Percentiles rank a stretch among this genome's conserved stretches.
phyloP scores from a whole-genome alignment of 2,113 vertebrate genomes.

The Marmota monax region DNA sequence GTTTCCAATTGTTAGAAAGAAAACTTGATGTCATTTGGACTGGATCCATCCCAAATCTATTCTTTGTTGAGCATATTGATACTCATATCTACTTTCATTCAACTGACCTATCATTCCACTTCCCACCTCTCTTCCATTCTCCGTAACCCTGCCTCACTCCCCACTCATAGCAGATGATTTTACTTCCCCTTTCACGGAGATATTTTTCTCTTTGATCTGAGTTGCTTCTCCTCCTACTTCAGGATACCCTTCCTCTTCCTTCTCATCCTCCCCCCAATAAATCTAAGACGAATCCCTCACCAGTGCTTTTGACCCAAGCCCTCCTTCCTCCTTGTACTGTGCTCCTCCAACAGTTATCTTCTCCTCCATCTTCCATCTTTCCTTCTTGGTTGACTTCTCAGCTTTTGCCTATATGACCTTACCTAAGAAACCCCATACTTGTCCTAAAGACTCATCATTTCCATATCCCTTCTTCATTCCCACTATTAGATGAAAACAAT shows the following conservation, averaged over 20 bases:
- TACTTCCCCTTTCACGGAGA: neutral
- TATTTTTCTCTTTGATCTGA: neutral
- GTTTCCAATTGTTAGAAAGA: neutral
- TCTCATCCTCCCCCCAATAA: neutral
- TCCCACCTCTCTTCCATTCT: neutral
- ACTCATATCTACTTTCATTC: neutral
- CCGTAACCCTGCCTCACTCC: neutral
- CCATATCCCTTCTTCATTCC: neutral
- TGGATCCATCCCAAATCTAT: neutral
- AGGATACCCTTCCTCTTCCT: neutral
- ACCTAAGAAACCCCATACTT: neutral
- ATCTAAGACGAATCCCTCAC: neutral
- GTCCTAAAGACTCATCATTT: neutral
- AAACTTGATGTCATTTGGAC: neutral
- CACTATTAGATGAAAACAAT: neutral
- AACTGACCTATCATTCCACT: neutral
- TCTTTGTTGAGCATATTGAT: neutral
- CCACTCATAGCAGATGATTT: neutral
- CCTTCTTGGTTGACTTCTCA: neutral
- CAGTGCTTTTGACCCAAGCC: neutral
- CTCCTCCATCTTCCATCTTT: neutral
- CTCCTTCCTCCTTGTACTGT: neutral
- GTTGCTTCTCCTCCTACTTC: slow-evolving; percentile 11
- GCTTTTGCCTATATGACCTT: neutral
- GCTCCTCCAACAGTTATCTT: neutral